A percentile compares a stretch with the other conserved stretches of the same genome.
phyloP scores from a whole-genome alignment of 2,888 invertebrate genomes.

The Acleris cristana region DNA sequence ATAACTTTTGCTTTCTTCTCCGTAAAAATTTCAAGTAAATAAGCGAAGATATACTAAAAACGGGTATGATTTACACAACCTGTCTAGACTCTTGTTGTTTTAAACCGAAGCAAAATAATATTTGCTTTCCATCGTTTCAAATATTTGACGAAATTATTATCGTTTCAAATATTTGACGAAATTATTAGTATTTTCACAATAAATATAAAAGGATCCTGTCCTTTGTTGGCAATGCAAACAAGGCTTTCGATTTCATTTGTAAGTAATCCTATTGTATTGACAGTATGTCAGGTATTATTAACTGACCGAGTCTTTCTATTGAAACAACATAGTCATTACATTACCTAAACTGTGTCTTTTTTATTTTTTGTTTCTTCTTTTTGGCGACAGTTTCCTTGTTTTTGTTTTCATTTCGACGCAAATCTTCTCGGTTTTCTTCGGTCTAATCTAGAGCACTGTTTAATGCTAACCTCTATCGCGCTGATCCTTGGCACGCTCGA shows the following conservation, averaged over 20 bases:
- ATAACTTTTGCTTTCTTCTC: conserved; percentile 42
- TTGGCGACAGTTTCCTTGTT: not conserved
- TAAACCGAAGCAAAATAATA: conserved; percentile 19
- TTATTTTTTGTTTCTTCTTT: not conserved
- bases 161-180: conserved; percentile 1
- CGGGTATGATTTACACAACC: no score
- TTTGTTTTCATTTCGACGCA: conserved; percentile 7
- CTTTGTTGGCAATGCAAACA: conserved; percentile 23
- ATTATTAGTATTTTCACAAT: conserved; percentile 22
- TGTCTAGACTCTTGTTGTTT: not conserved
- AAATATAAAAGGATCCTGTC: conserved; percentile 21
- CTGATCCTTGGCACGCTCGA: conserved; percentile 36
- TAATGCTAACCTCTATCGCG: conserved; percentile 29
- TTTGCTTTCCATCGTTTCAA: conserved; percentile 7
- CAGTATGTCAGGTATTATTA: conserved; percentile 19
- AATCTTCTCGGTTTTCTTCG: conserved; percentile 10
- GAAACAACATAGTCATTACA: no score
- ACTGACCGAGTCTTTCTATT: not conserved
- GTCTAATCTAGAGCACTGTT: conserved; percentile 20
- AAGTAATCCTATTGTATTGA: conserved; percentile 11
- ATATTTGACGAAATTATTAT: conserved; percentile 2
- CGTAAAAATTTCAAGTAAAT: no score
- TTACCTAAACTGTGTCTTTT: no score
- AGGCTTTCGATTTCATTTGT: conserved; percentile 29
- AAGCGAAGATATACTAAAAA: no score